Base-by-base conservation (phyloP, 2,888 invertebrate species). In the Iselma pallidipennis region DNA sequence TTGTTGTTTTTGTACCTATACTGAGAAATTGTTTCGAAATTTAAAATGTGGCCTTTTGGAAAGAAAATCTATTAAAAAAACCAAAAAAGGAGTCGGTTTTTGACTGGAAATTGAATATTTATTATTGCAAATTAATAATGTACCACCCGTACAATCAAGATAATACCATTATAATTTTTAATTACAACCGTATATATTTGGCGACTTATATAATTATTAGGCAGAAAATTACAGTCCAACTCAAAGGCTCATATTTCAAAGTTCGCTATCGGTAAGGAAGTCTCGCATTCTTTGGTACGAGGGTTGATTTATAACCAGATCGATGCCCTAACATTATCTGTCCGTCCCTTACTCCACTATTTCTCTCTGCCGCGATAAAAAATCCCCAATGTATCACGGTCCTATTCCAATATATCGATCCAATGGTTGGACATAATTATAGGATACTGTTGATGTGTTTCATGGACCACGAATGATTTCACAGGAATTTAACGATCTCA, bases 81-180 rank as follows among this genome's bases (percentile, higher is more conserved):
- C n/a, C n/a, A n/a, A n/a, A n/a, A n/a, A n/a, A n/a, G n/a, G n/a
- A n/a, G n/a, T 7, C 37, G 9, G 16, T 37, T 16, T 37, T 37
- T 19, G 9, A 16, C 9, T 7, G 29, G 12, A 26, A 57, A 49
- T 50, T 31, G 53, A 56, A 57, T 37, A 61, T 61, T 61, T 57
- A 53, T 57, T 57, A 33, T 59, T 63, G 53, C 63, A 53, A 63
- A 63, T 61, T 61, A 65, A 65, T 65, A 62, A 59, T 42, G 53
- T 57, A 55, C 66, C 66, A 63, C 66, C 63, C 66, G 61, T 61
- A 51, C 55, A 57, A 66, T 63, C 66, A 66, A 63, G 63, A 66
- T 66, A 66, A 55, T 61, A 59, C 59, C 59, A 63, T 60, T 63
- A 63, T 66, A 66, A 66, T 66, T 66, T 66, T 66, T 66, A 66